These are phyloP conservation scores for Zosterops pallidus DNA, from an alignment of 2,113 vertebrate species.

Conservation along the genomic window DNA sequence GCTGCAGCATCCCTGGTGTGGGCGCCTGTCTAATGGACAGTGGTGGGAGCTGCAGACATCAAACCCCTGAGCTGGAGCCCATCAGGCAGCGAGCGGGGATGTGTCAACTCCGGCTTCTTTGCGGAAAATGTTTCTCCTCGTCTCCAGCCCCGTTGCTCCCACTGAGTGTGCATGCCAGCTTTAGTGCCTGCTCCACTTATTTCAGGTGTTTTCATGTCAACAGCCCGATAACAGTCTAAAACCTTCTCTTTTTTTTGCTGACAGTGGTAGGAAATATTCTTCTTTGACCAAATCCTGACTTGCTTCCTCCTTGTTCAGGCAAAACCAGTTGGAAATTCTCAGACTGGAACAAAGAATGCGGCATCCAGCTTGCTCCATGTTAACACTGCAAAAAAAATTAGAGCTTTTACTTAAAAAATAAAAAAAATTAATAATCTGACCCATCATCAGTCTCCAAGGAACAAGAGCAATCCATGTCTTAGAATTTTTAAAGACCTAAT, in stretches of 20 bases:
- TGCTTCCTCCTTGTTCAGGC: background rate
- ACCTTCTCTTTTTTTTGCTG: background rate
- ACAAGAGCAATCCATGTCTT: background rate
- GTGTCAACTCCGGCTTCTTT: slow-evolving; percentile 42
- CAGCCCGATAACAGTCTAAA: background rate
- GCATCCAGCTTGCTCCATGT: background rate
- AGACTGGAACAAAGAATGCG: background rate
- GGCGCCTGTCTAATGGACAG: slow-evolving; percentile 38
- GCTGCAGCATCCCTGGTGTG: background rate
- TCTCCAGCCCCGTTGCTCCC: slow-evolving; percentile 23
- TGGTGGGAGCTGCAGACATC: slow-evolving; percentile 51
- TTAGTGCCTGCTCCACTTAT: slow-evolving; percentile 41
- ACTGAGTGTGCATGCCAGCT: slow-evolving; percentile 4
- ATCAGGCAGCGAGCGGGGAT: slow-evolving; percentile 6
- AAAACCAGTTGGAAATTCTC: background rate
- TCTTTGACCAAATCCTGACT: background rate
- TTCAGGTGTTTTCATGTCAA: slow-evolving; percentile 38
- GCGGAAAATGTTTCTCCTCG: slow-evolving; percentile 24
- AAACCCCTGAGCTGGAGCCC: slow-evolving; percentile 49
- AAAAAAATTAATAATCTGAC: background rate
- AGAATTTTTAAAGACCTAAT: slow-evolving; percentile 53
- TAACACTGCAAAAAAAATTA: background rate
- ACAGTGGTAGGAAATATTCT: background rate
- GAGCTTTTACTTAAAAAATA: background rate
- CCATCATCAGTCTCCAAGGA: background rate